Conservation (phyloP, 2,113 vertebrate genomes). For the Anser cygnoides region DNA sequence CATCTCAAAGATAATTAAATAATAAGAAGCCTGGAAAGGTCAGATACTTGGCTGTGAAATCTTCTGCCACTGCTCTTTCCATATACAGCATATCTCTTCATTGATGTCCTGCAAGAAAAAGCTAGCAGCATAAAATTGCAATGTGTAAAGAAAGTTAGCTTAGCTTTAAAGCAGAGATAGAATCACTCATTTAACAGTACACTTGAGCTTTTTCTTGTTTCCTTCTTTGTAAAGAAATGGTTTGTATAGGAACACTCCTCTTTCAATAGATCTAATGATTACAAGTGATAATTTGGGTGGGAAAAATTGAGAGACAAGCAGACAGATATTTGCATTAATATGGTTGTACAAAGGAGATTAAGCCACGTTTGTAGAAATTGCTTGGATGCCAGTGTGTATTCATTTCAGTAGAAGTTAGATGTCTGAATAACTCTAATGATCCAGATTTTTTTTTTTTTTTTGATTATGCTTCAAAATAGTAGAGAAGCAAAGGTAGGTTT, state of each 20-base stretch:
- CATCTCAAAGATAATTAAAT: slow-evolving; percentile 39
- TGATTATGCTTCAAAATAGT: neutral
- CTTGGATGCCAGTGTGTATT: neutral
- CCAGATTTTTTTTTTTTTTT: neutral
- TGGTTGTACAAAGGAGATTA: neutral
- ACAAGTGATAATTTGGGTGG: neutral
- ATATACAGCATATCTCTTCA: neutral
- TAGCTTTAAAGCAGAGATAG: neutral
- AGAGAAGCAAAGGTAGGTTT: neutral
- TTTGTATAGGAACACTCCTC: neutral
- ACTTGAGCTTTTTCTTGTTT: neutral
- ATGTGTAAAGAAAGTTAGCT: neutral
- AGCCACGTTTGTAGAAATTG: neutral
- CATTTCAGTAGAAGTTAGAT: neutral
- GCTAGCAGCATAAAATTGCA: neutral
- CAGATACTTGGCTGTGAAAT: slow-evolving; percentile 28
- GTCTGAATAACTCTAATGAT: neutral
- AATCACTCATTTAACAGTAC: neutral
- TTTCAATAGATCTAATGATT: neutral
- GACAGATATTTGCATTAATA: neutral
- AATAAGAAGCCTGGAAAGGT: slow-evolving; percentile 50
- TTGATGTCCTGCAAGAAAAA: neutral
- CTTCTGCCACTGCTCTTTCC: neutral
- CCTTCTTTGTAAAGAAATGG: neutral
- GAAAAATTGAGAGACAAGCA: neutral